Conservation (phyloP, 2,797 vertebrate species). For the Manis crassicaudata region DNA sequence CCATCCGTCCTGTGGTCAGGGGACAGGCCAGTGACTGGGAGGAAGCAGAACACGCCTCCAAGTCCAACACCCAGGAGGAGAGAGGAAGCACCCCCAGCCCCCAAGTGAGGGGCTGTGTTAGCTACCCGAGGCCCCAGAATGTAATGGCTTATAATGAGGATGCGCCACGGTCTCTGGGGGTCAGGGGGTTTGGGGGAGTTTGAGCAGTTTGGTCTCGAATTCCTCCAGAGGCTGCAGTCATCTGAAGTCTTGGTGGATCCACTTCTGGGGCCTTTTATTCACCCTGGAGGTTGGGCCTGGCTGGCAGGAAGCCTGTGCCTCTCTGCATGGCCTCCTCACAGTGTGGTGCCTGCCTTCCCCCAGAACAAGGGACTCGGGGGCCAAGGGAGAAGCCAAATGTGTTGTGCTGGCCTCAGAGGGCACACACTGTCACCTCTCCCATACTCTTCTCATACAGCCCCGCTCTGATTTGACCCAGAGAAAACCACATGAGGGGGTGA, state of each 20-base stretch:
- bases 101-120: no score
- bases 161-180: background rate
- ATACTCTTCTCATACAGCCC: accelerated
- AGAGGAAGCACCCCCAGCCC: no score
- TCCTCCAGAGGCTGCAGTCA: accelerated
- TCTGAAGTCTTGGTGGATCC: background rate
- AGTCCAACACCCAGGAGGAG: background rate
- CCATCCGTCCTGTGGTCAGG: accelerated
- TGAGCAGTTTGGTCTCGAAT: background rate
- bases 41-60: background rate
- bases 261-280: no score
- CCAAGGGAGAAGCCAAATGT: background rate
- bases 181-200: accelerated
- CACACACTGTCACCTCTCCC: no score
- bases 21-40: background rate
- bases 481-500: background rate
- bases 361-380: background rate
- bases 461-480: background rate
- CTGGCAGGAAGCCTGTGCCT: background rate
- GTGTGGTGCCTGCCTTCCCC: background rate
- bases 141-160: background rate
- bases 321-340: accelerated
- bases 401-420: background rate
- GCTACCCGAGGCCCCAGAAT: background rate
- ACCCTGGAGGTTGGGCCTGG: background rate